phyloP scores from a whole-genome alignment of 2,888 invertebrate genomes.

The Amblyteles armatorius region DNA sequence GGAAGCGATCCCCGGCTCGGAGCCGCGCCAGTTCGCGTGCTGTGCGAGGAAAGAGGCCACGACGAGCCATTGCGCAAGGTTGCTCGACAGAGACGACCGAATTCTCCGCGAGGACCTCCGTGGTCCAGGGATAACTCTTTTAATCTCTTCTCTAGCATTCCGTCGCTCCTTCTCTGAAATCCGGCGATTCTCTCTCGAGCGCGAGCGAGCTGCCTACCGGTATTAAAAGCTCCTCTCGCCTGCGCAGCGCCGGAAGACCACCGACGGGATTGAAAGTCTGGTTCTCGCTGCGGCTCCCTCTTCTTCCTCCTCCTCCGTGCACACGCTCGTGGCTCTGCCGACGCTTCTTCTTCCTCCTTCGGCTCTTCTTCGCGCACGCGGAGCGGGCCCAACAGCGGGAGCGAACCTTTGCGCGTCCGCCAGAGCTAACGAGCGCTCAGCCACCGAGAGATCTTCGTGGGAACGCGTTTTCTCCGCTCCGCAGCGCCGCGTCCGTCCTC shows the following conservation, averaged over 20 bases:
- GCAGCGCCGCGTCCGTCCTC: slow-evolving; percentile 47
- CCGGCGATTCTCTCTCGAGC: background rate
- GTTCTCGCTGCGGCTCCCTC: background rate
- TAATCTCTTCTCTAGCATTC: slow-evolving; percentile 19
- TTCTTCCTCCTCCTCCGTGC: background rate
- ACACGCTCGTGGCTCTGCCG: background rate
- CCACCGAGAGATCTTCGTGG: slow-evolving; percentile 65
- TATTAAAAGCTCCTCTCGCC: slow-evolving; percentile 15
- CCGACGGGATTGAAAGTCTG: background rate
- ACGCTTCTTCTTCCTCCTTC: slow-evolving; percentile 25
- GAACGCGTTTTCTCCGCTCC: slow-evolving; percentile 71
- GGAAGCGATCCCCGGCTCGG: background rate
- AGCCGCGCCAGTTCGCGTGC: slow-evolving; percentile 25
- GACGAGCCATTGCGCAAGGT: slow-evolving; percentile 3
- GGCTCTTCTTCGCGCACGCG: slow-evolving; percentile 25
- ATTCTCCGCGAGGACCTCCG: slow-evolving; percentile 1
- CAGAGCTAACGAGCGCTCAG: slow-evolving; percentile 64
- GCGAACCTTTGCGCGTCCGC: slow-evolving; percentile 46
- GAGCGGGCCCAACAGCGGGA: slow-evolving; percentile 44
- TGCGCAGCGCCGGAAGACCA: background rate
- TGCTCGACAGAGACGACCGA: slow-evolving; percentile 11
- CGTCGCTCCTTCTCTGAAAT: background rate
- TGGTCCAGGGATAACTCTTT: slow-evolving; percentile 17
- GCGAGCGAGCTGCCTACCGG: background rate
- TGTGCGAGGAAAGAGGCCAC: slow-evolving; percentile 5